Evolutionary conservation across 2,113 vertebrate species (phyloP).

Genomic region (Crotophaga sulcirostris): DNA sequence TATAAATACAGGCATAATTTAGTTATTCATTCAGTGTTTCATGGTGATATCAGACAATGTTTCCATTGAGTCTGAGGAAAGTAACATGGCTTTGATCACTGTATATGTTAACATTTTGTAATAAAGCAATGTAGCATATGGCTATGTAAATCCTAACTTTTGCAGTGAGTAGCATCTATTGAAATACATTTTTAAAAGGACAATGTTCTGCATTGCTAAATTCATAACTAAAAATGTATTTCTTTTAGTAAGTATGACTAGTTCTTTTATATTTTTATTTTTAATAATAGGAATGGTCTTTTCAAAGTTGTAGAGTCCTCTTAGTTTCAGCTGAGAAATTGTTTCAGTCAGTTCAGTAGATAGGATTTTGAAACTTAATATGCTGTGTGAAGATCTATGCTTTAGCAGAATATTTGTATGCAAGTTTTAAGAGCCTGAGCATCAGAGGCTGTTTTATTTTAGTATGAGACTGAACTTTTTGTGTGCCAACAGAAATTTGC

Average conservation of each 20-base stretch:
- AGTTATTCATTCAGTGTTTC: not conserved
- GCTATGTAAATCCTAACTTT: not conserved
- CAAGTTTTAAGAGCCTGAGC: slow-evolving; percentile 22
- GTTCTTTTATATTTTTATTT: not conserved
- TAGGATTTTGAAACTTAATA: slow-evolving; percentile 14
- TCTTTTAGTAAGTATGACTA: not conserved
- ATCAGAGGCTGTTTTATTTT: not conserved
- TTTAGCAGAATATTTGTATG: slow-evolving; percentile 24
- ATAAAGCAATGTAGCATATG: not conserved
- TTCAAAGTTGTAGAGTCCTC: not conserved
- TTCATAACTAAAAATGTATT: not conserved
- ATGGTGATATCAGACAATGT: not conserved
- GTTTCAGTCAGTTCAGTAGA: slow-evolving; percentile 30
- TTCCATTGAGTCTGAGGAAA: not conserved
- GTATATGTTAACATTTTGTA: not conserved
- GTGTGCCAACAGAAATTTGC: not conserved
- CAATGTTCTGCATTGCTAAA: not conserved
- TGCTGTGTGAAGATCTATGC: not conserved
- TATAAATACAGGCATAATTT: not conserved
- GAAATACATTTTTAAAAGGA: not conserved
- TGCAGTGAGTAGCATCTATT: not conserved
- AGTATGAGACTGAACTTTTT: not conserved
- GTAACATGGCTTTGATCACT: not conserved
- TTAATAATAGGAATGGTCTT: not conserved
- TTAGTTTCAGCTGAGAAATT: slow-evolving; percentile 42